Evolutionary conservation across 2,888 invertebrate species (phyloP).

Genomic region (Parthenolecanium corni): DNA sequence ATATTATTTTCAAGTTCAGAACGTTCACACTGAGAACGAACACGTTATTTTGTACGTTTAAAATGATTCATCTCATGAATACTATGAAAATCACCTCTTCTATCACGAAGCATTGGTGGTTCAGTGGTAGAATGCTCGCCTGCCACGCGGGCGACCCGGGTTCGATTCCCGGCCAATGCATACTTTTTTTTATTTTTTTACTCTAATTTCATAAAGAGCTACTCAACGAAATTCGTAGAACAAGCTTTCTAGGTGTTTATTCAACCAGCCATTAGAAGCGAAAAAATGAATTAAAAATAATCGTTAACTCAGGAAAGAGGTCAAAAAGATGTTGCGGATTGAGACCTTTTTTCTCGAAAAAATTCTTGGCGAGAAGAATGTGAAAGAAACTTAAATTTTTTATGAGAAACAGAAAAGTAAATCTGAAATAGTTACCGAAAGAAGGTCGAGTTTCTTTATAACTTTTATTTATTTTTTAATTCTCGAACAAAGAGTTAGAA

Average conservation of each 20-base stretch:
- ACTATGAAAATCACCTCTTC: not conserved
- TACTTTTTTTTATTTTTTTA: conserved; percentile 4
- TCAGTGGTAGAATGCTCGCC: conserved; percentile 29
- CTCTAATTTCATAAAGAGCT: no score
- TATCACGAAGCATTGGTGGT: conserved; percentile 15
- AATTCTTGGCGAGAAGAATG: no score
- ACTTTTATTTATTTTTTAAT: no score
- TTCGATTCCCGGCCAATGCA: conserved; percentile 29
- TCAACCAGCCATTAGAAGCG: not conserved
- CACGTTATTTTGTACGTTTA: no score
- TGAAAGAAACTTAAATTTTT: no score
- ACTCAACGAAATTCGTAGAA: not conserved
- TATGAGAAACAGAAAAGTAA: no score
- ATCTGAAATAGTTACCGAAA: no score
- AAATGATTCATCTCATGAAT: not conserved
- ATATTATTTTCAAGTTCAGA: no score
- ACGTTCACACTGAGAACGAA: not conserved
- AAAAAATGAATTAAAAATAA: not conserved
- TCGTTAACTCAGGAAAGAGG: not conserved
- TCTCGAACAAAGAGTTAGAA: no score
- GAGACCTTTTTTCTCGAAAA: no score
- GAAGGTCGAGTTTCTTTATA: no score
- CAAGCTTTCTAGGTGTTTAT: not conserved
- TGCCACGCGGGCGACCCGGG: conserved; percentile 28
- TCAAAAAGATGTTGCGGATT: no score